Base-by-base conservation (phyloP, 2,113 vertebrate species). In the Asarcornis scutulata region DNA sequence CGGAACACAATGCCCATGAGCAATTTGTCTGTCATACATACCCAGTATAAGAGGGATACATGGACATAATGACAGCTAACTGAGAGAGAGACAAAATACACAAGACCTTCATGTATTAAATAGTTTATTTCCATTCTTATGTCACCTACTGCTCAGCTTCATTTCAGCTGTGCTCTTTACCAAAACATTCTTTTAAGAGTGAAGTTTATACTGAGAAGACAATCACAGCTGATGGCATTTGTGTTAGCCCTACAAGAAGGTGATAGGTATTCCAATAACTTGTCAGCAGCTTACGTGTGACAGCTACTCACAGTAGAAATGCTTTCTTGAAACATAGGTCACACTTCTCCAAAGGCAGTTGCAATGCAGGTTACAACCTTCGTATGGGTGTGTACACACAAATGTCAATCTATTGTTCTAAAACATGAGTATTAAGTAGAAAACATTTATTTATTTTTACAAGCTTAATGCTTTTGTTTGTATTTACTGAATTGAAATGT, bases 401-500 rank as follows among this genome's bases (percentile, higher is more conserved):
- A 3, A 7, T 22, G 20, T 50, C 71, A 42, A n/a, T 58, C 50
- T 59, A 0, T 87, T 72, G 38, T 32, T 31, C 34, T 42, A 27
- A 91, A 17, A 14, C 0, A 0, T n/a, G 46, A 86, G 27, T 38
- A 52, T 34, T 60, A 69, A 64, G 7, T 40, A 86, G 67, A 50
- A 94, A 90, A 59, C 3, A 8, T 46, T 46, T 48, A 9, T 46
- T 48, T 48, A 21, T 80, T 32, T 91, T 91, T 80, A 44, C 52
- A 48, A 34, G 93, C 75, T 80, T 67, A 17, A 32, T 53, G 92
- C 23, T 80, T 5, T 60, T 52, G 34, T 3, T n/a, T 40, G 5
- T 48, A 36, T 85, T 96, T 86, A 46, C 36, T 84, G 60, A 92
- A 89, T 78, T 86, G 36, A 89, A 80, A 92, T 56, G 21, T 40